Conservation (phyloP, 1,140 invertebrate genomes). For the Pseudomyrmex gracilis region DNA sequence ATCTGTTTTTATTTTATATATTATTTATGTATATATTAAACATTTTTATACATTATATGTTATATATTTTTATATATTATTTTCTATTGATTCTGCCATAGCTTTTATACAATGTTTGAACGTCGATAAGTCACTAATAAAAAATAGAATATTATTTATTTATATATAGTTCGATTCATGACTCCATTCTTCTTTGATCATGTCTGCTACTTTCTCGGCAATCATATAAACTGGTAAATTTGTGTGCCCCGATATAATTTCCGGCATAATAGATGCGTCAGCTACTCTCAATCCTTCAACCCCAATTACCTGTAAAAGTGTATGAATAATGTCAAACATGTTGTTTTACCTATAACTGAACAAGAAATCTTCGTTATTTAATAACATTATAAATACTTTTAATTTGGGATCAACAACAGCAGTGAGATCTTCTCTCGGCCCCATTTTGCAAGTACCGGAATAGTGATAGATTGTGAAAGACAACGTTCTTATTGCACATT, state of each 20-base stretch:
- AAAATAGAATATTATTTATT: too few relatives aligned
- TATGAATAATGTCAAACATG: too few relatives aligned
- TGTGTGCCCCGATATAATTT: slow-evolving; percentile 87
- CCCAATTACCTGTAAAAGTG: slow-evolving; percentile 80
- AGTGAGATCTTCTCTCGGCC: slow-evolving; percentile 87
- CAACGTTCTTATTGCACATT: slow-evolving; percentile 89
- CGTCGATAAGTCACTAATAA: too few relatives aligned
- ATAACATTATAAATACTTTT: slow-evolving; percentile 72
- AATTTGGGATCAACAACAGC: slow-evolving; percentile 91
- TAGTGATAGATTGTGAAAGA: slow-evolving; percentile 92
- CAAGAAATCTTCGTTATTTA: neutral
- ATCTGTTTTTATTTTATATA: too few relatives aligned
- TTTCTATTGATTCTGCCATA: too few relatives aligned
- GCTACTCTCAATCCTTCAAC: slow-evolving; percentile 90
- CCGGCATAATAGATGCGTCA: slow-evolving; percentile 90
- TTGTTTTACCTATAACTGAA: too few relatives aligned
- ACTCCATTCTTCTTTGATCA: slow-evolving; percentile 87
- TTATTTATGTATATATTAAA: too few relatives aligned
- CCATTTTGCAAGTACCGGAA: slow-evolving; percentile 95
- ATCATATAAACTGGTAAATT: slow-evolving; percentile 90
- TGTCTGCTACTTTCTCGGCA: slow-evolving; percentile 89
- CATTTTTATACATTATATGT: too few relatives aligned
- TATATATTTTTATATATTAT: too few relatives aligned
- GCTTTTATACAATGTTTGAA: too few relatives aligned
- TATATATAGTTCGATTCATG: neutral